Base-by-base conservation (phyloP, 2,888 invertebrate species). In the Tinea trinotella region DNA sequence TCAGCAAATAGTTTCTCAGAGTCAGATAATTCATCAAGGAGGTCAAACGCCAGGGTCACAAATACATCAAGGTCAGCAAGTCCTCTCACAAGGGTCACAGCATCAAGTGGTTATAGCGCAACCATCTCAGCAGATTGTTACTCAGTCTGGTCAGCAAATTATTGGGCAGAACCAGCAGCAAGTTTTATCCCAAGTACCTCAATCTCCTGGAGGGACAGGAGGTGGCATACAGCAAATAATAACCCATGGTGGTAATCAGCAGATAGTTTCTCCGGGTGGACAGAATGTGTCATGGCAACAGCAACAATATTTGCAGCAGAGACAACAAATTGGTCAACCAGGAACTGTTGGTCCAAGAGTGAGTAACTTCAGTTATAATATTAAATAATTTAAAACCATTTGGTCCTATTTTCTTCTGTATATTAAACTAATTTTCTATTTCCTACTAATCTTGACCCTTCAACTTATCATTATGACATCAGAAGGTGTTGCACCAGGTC, bases 211-310 rank as follows among this genome's bases (percentile, higher is more conserved):
- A 1, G 75, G 71, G 1, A 60, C 69, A 2, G 74, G 75, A 0
- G 84, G 83, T 34, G 79, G 80, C n/a, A 77, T 86, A 15, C 83
- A 87, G 60, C 87, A 87, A 64, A 84, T 85, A 19, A 87, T 87
- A 56, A 82, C 84, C 0, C 87, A 86, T 62, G 78, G 82, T 24
- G 80, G 81, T 2, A 81, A 80, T 0, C 87, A 86, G 61, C 85
- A 86, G 62, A 80, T 86, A 20, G 78, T 85, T 5, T 79, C 84
- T 0, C 84, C 85, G 0, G 81, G 82, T 0, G 80, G 78, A 1
- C 86, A 81, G 63, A 81, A 77, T 64, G 82, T 85, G 7, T 72
- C 82, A 0, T 84, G 84, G 84, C 85, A 84, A 57, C 86, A 86
- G 56, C 87, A 87, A 59, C 86, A 85, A 59, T 87, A 85, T 56